A percentile compares a stretch with the other conserved stretches of the same genome.
These are phyloP conservation scores for Zosterops pallidus DNA, from an alignment of 2,113 vertebrate species.

Conservation along the genomic window DNA sequence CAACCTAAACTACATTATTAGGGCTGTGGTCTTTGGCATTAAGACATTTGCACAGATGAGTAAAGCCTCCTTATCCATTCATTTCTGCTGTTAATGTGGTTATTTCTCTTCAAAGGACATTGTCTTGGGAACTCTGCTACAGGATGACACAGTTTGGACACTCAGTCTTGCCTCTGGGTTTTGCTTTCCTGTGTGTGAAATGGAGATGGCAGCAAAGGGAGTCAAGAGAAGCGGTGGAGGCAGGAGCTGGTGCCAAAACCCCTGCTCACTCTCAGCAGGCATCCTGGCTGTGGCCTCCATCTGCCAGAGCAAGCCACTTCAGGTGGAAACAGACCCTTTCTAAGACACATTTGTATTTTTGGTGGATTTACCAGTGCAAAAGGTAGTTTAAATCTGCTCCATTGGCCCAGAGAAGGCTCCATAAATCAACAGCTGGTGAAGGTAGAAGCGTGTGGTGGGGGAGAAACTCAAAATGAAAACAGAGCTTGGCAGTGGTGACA, in stretches of 20 bases:
- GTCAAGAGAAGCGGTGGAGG: not conserved
- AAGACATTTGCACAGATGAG: not conserved
- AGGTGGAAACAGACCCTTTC: not conserved
- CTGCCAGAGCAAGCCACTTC: not conserved
- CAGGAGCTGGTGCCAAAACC: not conserved
- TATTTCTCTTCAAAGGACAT: not conserved
- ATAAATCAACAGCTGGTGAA: constrained; percentile 40
- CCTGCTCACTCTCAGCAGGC: not conserved
- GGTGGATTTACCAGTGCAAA: not conserved
- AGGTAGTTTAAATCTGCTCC: not conserved
- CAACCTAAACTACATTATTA: not conserved
- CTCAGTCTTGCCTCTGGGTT: not conserved
- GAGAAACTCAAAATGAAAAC: constrained; percentile 7
- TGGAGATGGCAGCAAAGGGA: not conserved
- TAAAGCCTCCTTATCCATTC: not conserved
- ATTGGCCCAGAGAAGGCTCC: not conserved
- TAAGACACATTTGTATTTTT: not conserved
- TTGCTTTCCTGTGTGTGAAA: not conserved
- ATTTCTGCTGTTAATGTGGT: not conserved
- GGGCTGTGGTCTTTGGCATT: not conserved
- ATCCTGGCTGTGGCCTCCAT: not conserved
- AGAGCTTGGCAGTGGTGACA: not conserved
- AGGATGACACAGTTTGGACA: not conserved
- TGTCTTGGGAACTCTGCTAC: not conserved
- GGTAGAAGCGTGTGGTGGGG: not conserved